These are phyloP conservation scores for Agrotis clavis DNA, from an alignment of 2,888 invertebrate genomes.

Conservation along the genomic window DNA sequence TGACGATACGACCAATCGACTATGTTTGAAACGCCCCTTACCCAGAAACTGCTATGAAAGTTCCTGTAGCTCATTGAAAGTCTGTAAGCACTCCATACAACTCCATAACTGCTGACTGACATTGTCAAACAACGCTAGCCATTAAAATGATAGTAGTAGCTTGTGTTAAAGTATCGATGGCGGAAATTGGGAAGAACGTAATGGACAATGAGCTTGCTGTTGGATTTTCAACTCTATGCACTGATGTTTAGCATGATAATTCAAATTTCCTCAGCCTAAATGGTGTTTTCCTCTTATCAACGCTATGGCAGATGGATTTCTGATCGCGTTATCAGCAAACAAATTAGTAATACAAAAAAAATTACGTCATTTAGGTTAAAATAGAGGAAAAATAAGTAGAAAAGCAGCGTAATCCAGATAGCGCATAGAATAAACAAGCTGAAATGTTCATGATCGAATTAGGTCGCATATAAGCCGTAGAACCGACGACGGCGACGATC, in stretches of 20 bases:
- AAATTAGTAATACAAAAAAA: neutral
- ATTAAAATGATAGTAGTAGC: neutral
- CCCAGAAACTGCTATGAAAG: neutral
- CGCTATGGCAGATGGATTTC: neutral
- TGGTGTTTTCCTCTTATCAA: neutral
- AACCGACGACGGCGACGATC: neutral
- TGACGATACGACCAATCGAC: neutral
- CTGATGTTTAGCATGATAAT: neutral
- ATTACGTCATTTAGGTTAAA: neutral
- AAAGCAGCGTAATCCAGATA: neutral
- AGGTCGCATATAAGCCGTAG: neutral
- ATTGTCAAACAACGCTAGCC: neutral
- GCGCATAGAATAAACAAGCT: neutral
- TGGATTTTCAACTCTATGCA: neutral
- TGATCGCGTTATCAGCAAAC: neutral
- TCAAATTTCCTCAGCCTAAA: neutral
- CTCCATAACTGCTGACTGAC: slow-evolving; percentile 1
- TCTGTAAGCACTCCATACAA: slow-evolving; percentile 11
- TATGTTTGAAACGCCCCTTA: neutral
- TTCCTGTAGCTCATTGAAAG: slow-evolving; percentile 25
- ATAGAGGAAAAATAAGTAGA: neutral
- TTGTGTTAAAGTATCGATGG: neutral
- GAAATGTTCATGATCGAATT: too few species aligned
- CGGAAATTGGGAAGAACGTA: neutral
- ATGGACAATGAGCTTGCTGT: too few species aligned